phyloP scores from a whole-genome alignment of 1,140 invertebrate genomes.

The Panagrolaimus sp. region DNA sequence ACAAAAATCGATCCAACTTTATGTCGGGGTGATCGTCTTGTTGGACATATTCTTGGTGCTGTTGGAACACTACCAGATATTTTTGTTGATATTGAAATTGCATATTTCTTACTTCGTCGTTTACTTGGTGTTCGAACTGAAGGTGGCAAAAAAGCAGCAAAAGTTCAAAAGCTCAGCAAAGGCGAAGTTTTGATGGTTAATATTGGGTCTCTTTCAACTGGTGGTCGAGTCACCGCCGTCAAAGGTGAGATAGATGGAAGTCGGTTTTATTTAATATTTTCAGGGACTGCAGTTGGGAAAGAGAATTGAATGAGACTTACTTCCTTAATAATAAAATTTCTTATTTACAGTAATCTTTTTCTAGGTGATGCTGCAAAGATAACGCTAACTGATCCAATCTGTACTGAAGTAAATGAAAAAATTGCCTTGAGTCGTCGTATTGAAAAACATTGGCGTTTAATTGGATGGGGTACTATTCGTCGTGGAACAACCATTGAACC shows the following conservation, averaged over 20 bases:
- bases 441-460: slow-evolving; percentile 98
- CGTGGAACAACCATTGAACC: slow-evolving; percentile 74
- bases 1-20: slow-evolving; percentile 98
- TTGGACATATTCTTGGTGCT: slow-evolving; percentile 87
- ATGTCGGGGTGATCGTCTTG: slow-evolving; percentile 91
- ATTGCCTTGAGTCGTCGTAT: slow-evolving; percentile 93
- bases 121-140: slow-evolving; percentile 93
- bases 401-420: slow-evolving; percentile 96
- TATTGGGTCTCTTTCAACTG: slow-evolving; percentile 96
- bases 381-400: slow-evolving; percentile 89
- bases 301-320: too few species aligned
- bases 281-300: too few species aligned
- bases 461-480: slow-evolving; percentile 92
- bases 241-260: slow-evolving; percentile 64
- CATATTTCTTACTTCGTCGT: slow-evolving; percentile 89
- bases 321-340: too few species aligned
- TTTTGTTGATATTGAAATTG: slow-evolving; percentile 95
- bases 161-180: slow-evolving; percentile 79
- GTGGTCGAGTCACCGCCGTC: slow-evolving; percentile 87
- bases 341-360: slow-evolving; percentile 29
- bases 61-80: slow-evolving; percentile 92
- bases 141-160: slow-evolving; percentile 93
- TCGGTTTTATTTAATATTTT: background rate
- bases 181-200: slow-evolving; percentile 91
- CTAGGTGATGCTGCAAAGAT: slow-evolving; percentile 89